Evolutionary conservation across 2,888 invertebrate species (phyloP).

Genomic region (Caenorhabditis uteleia): DNA sequence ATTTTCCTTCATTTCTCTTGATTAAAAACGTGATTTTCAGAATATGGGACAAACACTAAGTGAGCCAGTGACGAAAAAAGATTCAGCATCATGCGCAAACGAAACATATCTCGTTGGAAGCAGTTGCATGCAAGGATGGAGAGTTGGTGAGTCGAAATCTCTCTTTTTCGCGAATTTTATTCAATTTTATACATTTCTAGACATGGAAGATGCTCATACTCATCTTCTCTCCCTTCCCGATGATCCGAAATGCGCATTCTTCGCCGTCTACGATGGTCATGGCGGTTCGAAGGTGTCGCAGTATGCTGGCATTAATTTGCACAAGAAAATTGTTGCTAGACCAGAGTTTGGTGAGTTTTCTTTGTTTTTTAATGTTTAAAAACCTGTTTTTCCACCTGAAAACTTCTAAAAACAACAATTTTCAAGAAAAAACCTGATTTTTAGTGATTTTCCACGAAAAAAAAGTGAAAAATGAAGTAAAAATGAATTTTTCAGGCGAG

Average conservation of each 20-base stretch:
- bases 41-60: slow-evolving; percentile 95
- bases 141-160: slow-evolving; percentile 78
- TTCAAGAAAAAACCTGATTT: too few species aligned
- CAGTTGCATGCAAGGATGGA: slow-evolving; percentile 99
- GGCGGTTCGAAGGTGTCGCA: slow-evolving; percentile 79
- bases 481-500: slow-evolving; percentile 73
- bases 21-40: too few species aligned
- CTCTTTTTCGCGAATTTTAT: background rate
- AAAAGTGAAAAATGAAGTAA: background rate
- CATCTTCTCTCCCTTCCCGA: slow-evolving; percentile 84
- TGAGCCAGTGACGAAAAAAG: slow-evolving; percentile 85
- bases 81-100: slow-evolving; percentile 65
- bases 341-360: slow-evolving; percentile 54
- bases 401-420: background rate
- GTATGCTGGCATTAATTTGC: slow-evolving; percentile 91
- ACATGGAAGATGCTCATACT: slow-evolving; percentile 98
- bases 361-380: background rate
- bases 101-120: slow-evolving; percentile 79
- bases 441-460: background rate
- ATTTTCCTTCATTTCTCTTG: too few species aligned
- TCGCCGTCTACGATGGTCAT: slow-evolving; percentile 95
- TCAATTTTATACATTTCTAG: slow-evolving; percentile 62
- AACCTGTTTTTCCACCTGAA: background rate
- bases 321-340: slow-evolving; percentile 84
- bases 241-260: slow-evolving; percentile 90